Percentiles rank a stretch among this genome's conserved stretches.
Conservation (phyloP, 2,113 vertebrate genomes). For the Passerina amoena region DNA sequence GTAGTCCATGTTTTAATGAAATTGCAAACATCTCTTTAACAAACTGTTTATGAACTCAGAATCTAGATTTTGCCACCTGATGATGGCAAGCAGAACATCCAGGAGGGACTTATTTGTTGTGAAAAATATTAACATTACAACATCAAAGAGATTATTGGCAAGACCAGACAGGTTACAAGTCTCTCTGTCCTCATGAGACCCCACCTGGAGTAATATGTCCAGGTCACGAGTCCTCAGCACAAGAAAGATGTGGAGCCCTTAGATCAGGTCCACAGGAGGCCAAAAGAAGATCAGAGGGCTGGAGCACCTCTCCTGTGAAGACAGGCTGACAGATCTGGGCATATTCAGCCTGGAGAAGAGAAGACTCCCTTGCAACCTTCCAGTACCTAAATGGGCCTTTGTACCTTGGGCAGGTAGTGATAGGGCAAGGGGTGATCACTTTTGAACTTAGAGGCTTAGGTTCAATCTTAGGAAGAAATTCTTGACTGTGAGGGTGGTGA, state of each 20-base stretch:
- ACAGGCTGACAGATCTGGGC: background rate
- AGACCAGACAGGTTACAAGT: background rate
- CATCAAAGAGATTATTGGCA: background rate
- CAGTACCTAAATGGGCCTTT: background rate
- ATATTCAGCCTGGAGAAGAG: background rate
- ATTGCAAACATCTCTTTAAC: background rate
- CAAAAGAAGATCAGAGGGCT: background rate
- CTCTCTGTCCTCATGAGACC: background rate
- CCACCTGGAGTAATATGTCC: background rate
- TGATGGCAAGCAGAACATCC: background rate
- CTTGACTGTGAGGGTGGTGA: background rate
- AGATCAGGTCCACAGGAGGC: background rate
- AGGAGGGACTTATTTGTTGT: background rate
- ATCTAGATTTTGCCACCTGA: background rate
- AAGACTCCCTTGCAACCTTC: background rate
- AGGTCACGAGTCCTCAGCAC: background rate
- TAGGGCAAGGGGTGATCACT: background rate
- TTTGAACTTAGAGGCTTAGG: background rate
- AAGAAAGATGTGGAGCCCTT: background rate
- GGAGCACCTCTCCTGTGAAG: background rate
- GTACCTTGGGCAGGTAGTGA: background rate
- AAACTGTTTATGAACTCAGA: background rate
- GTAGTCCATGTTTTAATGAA: background rate
- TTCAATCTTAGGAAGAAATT: background rate
- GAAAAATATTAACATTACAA: background rate